Evolutionary conservation across 1,140 invertebrate species (phyloP).

Genomic region (Tyrophagus putrescentiae): DNA sequence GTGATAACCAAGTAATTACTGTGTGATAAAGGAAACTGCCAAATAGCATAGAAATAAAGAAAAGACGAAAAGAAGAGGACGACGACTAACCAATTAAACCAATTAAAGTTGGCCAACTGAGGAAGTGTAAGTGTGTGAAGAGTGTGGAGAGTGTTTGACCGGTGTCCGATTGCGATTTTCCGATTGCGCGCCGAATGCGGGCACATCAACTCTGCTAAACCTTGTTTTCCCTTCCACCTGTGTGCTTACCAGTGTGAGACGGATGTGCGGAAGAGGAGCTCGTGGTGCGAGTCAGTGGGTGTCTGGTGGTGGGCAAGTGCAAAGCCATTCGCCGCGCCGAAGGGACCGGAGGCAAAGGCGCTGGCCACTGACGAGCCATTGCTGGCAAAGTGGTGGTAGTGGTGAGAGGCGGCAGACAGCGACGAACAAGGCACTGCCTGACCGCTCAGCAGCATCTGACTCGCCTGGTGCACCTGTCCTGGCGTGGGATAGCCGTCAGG

Average conservation of each 20-base stretch:
- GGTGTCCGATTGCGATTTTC: no score
- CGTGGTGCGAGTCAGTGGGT: conserved; percentile 14
- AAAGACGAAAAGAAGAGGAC: no score
- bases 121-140: no score
- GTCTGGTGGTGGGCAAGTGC: conserved; percentile 10
- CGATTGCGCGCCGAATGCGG: no score
- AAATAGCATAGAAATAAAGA: no score
- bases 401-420: not conserved
- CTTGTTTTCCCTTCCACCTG: no score
- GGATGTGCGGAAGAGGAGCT: conserved; percentile 18
- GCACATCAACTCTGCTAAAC: no score
- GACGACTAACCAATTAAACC: no score
- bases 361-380: not conserved
- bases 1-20: no score
- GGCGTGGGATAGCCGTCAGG: not conserved
- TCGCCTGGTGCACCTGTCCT: not conserved
- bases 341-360: conserved; percentile 5
- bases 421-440: not conserved
- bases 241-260: conserved; percentile 21
- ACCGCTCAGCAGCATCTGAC: not conserved
- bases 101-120: no score
- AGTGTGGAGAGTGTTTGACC: no score
- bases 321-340: conserved; percentile 20
- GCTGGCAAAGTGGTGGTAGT: conserved; percentile 2
- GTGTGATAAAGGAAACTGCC: no score